A percentile compares a stretch with the other conserved stretches of the same genome.
Conservation (phyloP, 2,888 invertebrate genomes). For the Laothoe populi region DNA sequence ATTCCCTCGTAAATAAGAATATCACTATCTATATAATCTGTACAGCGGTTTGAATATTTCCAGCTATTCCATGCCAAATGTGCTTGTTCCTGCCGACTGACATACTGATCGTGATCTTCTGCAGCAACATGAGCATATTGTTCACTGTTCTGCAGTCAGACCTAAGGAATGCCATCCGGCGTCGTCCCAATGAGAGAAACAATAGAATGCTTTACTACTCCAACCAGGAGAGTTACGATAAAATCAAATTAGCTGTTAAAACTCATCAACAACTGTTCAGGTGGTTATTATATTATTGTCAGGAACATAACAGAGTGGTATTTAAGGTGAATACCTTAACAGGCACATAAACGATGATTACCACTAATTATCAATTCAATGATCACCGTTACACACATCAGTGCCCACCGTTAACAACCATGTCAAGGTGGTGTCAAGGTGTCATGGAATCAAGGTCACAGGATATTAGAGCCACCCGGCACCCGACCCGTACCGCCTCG, state of each 20-base stretch:
- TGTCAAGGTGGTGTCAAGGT: too few species aligned
- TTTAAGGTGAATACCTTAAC: too few species aligned
- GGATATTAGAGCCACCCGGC: too few species aligned
- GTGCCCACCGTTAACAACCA: too few species aligned
- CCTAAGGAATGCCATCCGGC: constrained; percentile 33
- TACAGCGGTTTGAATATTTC: constrained; percentile 10
- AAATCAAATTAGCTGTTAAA: constrained; percentile 34
- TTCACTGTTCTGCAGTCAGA: constrained; percentile 41
- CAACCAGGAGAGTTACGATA: constrained; percentile 30
- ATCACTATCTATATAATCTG: too few species aligned
- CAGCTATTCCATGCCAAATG: constrained; percentile 37
- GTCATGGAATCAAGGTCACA: too few species aligned
- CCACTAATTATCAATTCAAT: too few species aligned
- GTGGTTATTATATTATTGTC: constrained; percentile 33
- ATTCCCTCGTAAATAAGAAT: too few species aligned
- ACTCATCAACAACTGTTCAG: constrained; percentile 42
- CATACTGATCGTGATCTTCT: constrained; percentile 37
- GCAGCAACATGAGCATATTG: constrained; percentile 41
- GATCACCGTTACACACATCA: too few species aligned
- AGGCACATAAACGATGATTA: too few species aligned
- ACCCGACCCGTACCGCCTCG: too few species aligned
- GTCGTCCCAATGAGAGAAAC: not conserved
- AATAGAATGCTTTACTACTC: constrained; percentile 14
- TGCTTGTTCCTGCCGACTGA: constrained; percentile 42
- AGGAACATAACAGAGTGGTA: too few species aligned